Evolutionary conservation across 2,888 invertebrate species (phyloP).

Genomic region (Sericinus montela): DNA sequence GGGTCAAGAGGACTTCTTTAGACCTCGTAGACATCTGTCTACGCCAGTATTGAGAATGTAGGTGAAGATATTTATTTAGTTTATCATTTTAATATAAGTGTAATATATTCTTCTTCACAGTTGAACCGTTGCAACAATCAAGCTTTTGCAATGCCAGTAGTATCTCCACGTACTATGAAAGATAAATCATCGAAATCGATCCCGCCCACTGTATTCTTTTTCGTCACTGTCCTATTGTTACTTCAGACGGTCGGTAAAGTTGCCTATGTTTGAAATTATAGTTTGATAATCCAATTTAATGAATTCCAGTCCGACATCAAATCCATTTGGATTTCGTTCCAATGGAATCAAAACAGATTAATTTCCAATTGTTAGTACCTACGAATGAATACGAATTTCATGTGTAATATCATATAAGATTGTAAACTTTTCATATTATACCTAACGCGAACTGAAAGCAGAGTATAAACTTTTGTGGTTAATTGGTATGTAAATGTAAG

Average conservation of each 20-base stretch:
- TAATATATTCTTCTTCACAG: constrained; percentile 43
- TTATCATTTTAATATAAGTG: too few species aligned
- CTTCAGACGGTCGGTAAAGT: constrained; percentile 68
- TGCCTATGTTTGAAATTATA: constrained; percentile 41
- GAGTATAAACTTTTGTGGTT: constrained; percentile 3
- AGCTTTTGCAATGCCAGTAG: constrained; percentile 51
- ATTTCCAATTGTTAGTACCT: too few species aligned
- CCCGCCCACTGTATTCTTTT: constrained; percentile 55
- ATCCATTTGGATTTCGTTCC: constrained; percentile 3
- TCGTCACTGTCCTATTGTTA: constrained; percentile 58
- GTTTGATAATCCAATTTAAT: not conserved
- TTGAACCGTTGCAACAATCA: constrained; percentile 65
- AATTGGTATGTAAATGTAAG: constrained; percentile 9
- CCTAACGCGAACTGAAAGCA: not conserved
- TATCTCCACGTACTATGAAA: constrained; percentile 30
- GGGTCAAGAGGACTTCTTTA: too few species aligned
- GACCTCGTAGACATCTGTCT: too few species aligned
- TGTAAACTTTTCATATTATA: not conserved
- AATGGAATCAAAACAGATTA: too few species aligned
- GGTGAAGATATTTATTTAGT: too few species aligned
- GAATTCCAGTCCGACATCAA: not conserved
- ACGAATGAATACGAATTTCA: too few species aligned
- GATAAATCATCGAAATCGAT: constrained; percentile 37
- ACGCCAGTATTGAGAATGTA: too few species aligned
- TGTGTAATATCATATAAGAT: too few species aligned